These are phyloP conservation scores for Otis tarda DNA, from an alignment of 2,113 vertebrate species.

Conservation along the genomic window DNA sequence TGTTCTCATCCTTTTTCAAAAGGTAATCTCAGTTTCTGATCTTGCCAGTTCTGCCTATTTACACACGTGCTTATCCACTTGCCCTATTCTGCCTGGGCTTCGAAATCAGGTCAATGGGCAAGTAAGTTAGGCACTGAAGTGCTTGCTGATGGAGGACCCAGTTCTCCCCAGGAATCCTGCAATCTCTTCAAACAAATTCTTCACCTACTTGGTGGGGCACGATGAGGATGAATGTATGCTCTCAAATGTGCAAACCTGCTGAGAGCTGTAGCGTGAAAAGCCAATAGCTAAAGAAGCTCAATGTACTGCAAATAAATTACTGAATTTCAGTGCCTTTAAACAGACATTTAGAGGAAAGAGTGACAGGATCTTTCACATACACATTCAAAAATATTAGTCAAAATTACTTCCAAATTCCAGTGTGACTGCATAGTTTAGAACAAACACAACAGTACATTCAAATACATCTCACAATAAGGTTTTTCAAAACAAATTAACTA, in stretches of 20 bases:
- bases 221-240: neutral
- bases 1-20: accelerated
- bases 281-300: neutral
- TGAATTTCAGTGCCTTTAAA: neutral
- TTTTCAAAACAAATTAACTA: neutral
- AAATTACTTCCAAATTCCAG: neutral
- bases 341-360: neutral
- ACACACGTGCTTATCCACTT: neutral
- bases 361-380: neutral
- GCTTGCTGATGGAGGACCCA: accelerated
- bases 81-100: neutral
- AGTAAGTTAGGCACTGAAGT: neutral
- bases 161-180: neutral
- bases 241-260: accelerated
- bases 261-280: neutral
- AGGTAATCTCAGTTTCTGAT: neutral
- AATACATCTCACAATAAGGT: neutral
- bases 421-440: neutral
- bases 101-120: neutral
- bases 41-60: neutral
- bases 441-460: neutral
- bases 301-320: neutral
- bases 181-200: neutral
- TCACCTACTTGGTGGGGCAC: neutral
- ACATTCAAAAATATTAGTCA: neutral